These are phyloP conservation scores for Thera britannica DNA, from an alignment of 2,888 invertebrate species.

Conservation along the genomic window DNA sequence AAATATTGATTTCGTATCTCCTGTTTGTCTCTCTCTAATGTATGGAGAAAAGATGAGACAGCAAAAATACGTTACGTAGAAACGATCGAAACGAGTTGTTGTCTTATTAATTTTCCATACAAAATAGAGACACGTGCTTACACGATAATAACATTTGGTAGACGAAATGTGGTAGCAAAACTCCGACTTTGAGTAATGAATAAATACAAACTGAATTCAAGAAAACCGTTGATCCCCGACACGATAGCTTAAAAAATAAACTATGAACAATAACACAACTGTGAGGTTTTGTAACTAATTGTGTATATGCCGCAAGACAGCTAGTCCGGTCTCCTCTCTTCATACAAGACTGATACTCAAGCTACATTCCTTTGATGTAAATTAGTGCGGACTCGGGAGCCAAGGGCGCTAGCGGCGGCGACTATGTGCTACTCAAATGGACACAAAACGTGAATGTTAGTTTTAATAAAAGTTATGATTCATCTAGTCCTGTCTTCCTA, in stretches of 20 bases:
- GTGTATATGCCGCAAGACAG: conserved; percentile 21
- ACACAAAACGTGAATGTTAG: conserved; percentile 41
- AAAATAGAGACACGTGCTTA: too few species aligned
- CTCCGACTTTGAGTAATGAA: background rate
- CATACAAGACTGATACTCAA: conserved; percentile 60
- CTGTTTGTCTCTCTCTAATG: too few species aligned
- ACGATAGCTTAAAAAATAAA: conserved; percentile 4
- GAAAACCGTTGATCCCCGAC: background rate
- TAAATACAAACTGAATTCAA: conserved; percentile 1
- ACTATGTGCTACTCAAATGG: conserved; percentile 39
- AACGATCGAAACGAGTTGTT: too few species aligned
- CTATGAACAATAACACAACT: conserved; percentile 1
- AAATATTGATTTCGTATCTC: too few species aligned
- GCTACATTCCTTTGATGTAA: conserved; percentile 58
- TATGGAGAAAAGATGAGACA: too few species aligned
- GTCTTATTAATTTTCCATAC: too few species aligned
- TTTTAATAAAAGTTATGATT: conserved; percentile 48
- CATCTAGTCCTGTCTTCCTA: conserved; percentile 76
- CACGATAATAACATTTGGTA: too few species aligned
- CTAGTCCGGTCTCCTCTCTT: conserved; percentile 39
- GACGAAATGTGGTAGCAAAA: too few species aligned
- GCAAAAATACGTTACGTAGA: too few species aligned
- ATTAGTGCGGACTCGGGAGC: conserved; percentile 28
- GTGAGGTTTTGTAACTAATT: conserved; percentile 9
- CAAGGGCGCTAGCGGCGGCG: conserved; percentile 42